phyloP scores from a whole-genome alignment of 2,888 invertebrate species.

The Odontocolon sp. region DNA sequence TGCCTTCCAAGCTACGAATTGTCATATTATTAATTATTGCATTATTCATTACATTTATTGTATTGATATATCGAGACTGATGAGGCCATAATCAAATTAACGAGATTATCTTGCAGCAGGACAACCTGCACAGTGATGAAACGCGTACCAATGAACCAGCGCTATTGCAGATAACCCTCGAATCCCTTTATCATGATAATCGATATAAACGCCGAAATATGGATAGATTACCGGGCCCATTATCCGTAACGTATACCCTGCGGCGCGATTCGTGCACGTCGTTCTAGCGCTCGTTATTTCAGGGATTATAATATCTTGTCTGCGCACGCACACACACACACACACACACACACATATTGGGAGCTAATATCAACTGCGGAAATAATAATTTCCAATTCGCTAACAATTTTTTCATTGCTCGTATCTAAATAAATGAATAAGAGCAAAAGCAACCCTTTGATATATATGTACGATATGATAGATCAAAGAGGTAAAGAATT shows the following conservation, averaged over 20 bases:
- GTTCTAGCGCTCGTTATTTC: conserved; percentile 41
- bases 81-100: no score
- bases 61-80: no score
- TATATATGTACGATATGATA: background rate
- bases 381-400: conserved; percentile 46
- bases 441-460: background rate
- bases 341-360: conserved; percentile 2
- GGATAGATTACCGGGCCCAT: conserved; percentile 50
- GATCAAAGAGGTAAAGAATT: conserved; percentile 7
- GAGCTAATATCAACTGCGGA: background rate
- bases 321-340: background rate
- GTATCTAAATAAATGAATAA: background rate
- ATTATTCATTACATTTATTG: no score
- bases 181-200: conserved; percentile 50
- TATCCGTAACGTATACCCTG: conserved; percentile 27
- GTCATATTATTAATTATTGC: no score
- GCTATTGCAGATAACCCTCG: background rate
- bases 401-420: background rate
- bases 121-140: no score
- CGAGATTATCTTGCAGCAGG: no score
- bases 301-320: conserved; percentile 31
- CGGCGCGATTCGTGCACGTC: conserved; percentile 22
- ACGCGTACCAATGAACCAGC: background rate
- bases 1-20: no score
- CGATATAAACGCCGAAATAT: conserved; percentile 51